A percentile compares a stretch with the other conserved stretches of the same genome.
Conservation (phyloP, 2,888 invertebrate genomes). For the Hydropsyche betteni region DNA sequence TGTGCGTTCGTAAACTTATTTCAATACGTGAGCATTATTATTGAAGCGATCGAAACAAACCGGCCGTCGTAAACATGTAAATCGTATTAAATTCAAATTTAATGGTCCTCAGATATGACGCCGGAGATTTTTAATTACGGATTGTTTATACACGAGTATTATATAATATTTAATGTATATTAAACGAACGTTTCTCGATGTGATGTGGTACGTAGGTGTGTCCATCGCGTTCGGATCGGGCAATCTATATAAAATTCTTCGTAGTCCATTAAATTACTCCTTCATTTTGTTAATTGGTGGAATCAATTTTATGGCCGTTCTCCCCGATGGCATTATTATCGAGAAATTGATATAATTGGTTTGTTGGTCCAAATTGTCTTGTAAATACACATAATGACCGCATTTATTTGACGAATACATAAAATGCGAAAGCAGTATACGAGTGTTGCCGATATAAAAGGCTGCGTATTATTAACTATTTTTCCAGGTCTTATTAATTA, state of each 20-base stretch:
- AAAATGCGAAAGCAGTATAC: slow-evolving; percentile 14
- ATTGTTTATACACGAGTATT: too few relatives aligned
- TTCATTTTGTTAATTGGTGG: slow-evolving; percentile 42
- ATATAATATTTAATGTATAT: neutral
- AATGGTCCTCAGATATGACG: too few relatives aligned
- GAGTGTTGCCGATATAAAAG: too few relatives aligned
- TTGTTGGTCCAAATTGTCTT: slow-evolving; percentile 42
- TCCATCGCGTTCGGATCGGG: slow-evolving; percentile 1
- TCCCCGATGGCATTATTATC: slow-evolving; percentile 41
- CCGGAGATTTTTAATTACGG: too few relatives aligned
- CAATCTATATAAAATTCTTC: slow-evolving; percentile 36
- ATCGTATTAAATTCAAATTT: slow-evolving; percentile 23
- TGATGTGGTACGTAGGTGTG: slow-evolving; percentile 4
- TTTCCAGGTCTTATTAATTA: too few relatives aligned
- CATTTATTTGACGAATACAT: slow-evolving; percentile 36
- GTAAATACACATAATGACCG: slow-evolving; percentile 41
- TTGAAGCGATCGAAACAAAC: neutral
- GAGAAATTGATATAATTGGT: slow-evolving; percentile 43
- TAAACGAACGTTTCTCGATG: neutral
- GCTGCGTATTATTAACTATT: too few relatives aligned
- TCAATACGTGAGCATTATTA: neutral
- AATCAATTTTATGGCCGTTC: slow-evolving; percentile 42
- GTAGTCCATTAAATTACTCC: slow-evolving; percentile 42
- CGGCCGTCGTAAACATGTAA: slow-evolving; percentile 11
- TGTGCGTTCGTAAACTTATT: slow-evolving; percentile 10